These are phyloP conservation scores for Hucho hucho DNA, from an alignment of 2,113 vertebrate genomes.

Conservation along the genomic window DNA sequence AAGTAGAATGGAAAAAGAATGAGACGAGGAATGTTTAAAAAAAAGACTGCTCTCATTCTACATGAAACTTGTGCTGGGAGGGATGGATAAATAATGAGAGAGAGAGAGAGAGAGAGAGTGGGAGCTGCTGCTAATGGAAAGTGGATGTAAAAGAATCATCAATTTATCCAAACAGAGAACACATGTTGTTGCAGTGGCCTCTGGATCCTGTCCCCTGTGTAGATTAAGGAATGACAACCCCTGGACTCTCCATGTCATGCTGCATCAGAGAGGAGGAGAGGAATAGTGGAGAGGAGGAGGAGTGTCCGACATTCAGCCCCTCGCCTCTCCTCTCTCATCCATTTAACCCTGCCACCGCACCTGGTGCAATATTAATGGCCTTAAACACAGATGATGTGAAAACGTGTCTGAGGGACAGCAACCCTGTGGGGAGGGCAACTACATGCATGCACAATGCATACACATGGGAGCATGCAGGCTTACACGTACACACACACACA, in stretches of 20 bases:
- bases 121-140: slow-evolving; percentile 26
- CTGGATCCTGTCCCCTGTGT: slow-evolving; percentile 32
- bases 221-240: slow-evolving; percentile 25
- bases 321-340: slow-evolving; percentile 47
- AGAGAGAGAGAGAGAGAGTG: slow-evolving; percentile 13
- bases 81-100: slow-evolving; percentile 35
- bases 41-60: not conserved
- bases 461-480: not conserved
- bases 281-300: slow-evolving; percentile 12
- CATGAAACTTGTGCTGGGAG: slow-evolving; percentile 8
- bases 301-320: slow-evolving; percentile 63
- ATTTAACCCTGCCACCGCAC: slow-evolving; percentile 75
- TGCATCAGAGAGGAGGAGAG: slow-evolving; percentile 30
- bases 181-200: slow-evolving; percentile 36
- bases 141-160: slow-evolving; percentile 37
- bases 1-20: not conserved
- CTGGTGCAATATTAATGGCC: slow-evolving; percentile 79
- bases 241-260: slow-evolving; percentile 37
- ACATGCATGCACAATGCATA: slow-evolving; percentile 45
- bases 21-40: too few species aligned
- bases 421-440: slow-evolving; percentile 49
- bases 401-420: slow-evolving; percentile 60
- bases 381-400: slow-evolving; percentile 79
- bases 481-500: slow-evolving; percentile 4
- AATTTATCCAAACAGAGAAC: slow-evolving; percentile 42